These are phyloP conservation scores for Tursiops truncatus DNA, from an alignment of 2,113 vertebrate genomes.

Conservation along the genomic window DNA sequence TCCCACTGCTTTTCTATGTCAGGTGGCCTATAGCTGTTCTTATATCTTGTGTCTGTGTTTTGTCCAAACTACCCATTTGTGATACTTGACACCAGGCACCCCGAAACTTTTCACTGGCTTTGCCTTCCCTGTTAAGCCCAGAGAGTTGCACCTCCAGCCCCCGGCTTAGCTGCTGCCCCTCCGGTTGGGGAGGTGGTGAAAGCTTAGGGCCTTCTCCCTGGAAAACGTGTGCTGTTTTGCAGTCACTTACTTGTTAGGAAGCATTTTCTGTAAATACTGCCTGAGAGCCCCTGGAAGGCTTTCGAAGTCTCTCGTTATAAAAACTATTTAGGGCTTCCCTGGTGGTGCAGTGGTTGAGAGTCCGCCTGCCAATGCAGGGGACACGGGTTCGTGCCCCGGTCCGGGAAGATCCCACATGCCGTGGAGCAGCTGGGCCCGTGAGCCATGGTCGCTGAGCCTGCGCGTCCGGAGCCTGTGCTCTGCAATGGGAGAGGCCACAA, in stretches of 20 bases:
- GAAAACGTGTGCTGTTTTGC: fast-evolving
- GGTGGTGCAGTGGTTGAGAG: no score
- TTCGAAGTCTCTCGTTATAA: not conserved
- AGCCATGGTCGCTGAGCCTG: no score
- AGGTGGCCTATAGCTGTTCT: not conserved
- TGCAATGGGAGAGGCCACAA: no score
- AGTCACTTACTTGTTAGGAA: not conserved
- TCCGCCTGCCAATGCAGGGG: no score
- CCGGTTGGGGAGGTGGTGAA: not conserved
- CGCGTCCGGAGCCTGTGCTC: no score
- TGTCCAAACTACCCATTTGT: not conserved
- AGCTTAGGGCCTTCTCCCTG: not conserved
- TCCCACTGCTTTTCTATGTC: fast-evolving
- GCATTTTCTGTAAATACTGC: not conserved
- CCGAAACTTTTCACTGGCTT: not conserved
- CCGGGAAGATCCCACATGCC: no score
- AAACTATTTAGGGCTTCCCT: no score
- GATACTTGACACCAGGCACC: no score
- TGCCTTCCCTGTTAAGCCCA: not conserved
- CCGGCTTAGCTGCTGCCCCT: not conserved
- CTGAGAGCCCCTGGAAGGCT: not conserved
- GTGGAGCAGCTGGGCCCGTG: no score
- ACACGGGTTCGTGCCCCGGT: no score
- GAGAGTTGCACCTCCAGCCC: not conserved
- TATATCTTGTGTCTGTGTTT: not conserved